Conservation (phyloP, 2,797 vertebrate species). For the Enteromius treurensis region DNA sequence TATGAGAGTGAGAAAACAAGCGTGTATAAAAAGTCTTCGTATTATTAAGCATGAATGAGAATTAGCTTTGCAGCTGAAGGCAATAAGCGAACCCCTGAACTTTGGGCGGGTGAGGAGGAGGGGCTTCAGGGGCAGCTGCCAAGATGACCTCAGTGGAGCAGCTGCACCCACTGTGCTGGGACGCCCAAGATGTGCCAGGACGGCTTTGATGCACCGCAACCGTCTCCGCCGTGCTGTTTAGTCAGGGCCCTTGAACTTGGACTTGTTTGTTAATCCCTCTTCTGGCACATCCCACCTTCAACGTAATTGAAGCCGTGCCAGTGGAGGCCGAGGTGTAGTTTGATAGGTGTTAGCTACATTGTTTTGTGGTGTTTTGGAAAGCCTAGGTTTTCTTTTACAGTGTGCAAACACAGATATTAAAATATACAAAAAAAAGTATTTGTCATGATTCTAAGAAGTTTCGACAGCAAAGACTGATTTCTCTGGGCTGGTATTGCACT, state of each 20-base stretch:
- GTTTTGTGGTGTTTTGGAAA: conserved; percentile 25
- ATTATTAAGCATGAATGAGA: conserved; percentile 35
- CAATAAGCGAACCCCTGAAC: conserved; percentile 32
- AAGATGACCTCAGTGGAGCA: conserved; percentile 62
- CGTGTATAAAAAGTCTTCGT: background rate
- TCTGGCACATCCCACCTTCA: conserved; percentile 50
- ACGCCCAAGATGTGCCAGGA: conserved; percentile 57
- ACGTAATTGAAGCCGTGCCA: conserved; percentile 61
- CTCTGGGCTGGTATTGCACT: background rate
- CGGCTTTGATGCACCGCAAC: conserved; percentile 59
- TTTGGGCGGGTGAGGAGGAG: background rate
- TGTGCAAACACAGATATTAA: background rate
- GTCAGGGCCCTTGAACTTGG: conserved; percentile 59
- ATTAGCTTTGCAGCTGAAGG: conserved; percentile 20
- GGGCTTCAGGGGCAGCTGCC: conserved; percentile 56
- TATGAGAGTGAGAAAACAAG: background rate
- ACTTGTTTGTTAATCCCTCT: conserved; percentile 60
- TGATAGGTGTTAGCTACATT: conserved; percentile 9
- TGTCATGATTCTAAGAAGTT: background rate
- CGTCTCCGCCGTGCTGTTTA: conserved; percentile 58
- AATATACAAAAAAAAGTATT: background rate
- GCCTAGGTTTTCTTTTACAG: background rate
- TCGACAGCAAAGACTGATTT: background rate
- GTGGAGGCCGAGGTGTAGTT: conserved; percentile 6
- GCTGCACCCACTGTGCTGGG: conserved; percentile 52